phyloP scores from a whole-genome alignment of 2,888 invertebrate genomes.

The Perizoma flavofasciatum region DNA sequence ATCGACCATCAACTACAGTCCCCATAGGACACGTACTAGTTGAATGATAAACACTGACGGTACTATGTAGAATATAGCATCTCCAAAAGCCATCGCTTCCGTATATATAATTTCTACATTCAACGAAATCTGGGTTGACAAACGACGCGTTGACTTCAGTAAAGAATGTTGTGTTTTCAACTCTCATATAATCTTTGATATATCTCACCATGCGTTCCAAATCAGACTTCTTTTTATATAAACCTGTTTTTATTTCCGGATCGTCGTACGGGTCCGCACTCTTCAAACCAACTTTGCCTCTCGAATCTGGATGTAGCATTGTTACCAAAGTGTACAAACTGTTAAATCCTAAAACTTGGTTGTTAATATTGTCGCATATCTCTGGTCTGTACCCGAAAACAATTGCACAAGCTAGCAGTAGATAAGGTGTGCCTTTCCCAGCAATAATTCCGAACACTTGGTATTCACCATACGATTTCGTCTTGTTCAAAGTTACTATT shows the following conservation, averaged over 20 bases:
- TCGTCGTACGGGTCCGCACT: conserved; percentile 77
- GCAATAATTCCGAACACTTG: conserved; percentile 40
- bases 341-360: conserved; percentile 33
- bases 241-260: conserved; percentile 84
- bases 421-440: conserved; percentile 23
- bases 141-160: conserved; percentile 52
- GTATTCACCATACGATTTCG: conserved; percentile 68
- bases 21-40: conserved; percentile 42
- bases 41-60: conserved; percentile 27
- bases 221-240: conserved; percentile 78
- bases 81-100: conserved; percentile 27
- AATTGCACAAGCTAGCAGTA: conserved; percentile 36
- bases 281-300: conserved; percentile 78
- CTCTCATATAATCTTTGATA: conserved; percentile 48
- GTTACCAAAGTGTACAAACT: conserved; percentile 34
- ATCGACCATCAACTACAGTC: conserved; percentile 34
- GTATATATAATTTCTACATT: conserved; percentile 27
- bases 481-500: conserved; percentile 82
- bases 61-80: conserved; percentile 33
- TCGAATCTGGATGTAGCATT: conserved; percentile 69
- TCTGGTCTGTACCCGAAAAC: conserved; percentile 40
- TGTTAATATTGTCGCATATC: conserved; percentile 40
- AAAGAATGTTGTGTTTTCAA: conserved; percentile 68
- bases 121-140: conserved; percentile 35
- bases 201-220: too few relatives aligned